Conservation (phyloP, 1,140 invertebrate species). For the Panagrolaimus sp. region DNA sequence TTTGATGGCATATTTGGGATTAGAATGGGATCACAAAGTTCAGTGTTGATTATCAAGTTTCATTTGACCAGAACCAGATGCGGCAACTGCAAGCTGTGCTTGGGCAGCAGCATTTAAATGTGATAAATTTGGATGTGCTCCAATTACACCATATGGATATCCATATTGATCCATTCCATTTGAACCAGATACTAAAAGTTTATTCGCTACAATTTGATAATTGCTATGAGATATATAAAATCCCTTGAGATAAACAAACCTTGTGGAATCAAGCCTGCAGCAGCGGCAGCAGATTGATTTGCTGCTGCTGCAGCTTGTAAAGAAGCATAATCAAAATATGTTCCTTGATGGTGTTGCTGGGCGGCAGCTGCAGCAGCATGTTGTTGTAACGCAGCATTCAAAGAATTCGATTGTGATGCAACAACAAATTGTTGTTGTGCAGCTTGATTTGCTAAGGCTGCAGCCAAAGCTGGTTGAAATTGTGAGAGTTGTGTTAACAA, state of each 20-base stretch:
- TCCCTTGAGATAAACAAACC: neutral
- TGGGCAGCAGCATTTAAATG: conserved; percentile 5
- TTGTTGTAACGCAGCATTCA: conserved; percentile 13
- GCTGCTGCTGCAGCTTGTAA: conserved; percentile 13
- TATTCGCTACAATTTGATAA: no score
- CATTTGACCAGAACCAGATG: neutral
- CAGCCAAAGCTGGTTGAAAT: conserved; percentile 15
- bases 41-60: conserved; percentile 12
- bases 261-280: neutral
- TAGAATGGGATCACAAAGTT: neutral
- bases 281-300: conserved; percentile 15
- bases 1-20: neutral
- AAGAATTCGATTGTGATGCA: conserved; percentile 18
- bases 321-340: conserved; percentile 19
- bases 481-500: conserved; percentile 9
- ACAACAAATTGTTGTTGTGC: conserved; percentile 14
- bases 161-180: neutral
- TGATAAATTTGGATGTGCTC: neutral
- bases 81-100: neutral
- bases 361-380: no score
- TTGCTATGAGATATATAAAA: neutral
- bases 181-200: neutral
- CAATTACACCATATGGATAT: neutral
- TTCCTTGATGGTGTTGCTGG: conserved; percentile 17
- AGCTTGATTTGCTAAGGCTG: conserved; percentile 1